Evolutionary conservation across 2,888 invertebrate genomes (phyloP).

Genomic region (Tanaodytes sp.): DNA sequence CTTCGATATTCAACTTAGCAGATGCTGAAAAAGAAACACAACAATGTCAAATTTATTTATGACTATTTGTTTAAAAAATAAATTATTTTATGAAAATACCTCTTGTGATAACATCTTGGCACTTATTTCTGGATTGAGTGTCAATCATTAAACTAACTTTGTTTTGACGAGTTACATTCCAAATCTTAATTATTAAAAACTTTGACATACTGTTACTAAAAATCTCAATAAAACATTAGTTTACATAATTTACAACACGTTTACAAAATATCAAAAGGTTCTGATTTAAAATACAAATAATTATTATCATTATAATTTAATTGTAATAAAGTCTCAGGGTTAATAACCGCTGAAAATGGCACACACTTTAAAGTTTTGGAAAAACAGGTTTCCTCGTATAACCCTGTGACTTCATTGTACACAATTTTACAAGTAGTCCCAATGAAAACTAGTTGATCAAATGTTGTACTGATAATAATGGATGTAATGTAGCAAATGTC

Average conservation of each 20-base stretch:
- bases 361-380: not conserved
- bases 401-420: slow-evolving; percentile 15
- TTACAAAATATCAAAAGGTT: slow-evolving; percentile 2
- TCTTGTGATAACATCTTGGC: not conserved
- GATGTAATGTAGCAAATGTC: slow-evolving; percentile 10
- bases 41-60: no score
- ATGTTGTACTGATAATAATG: slow-evolving; percentile 6
- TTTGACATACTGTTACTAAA: no score
- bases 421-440: slow-evolving; percentile 5
- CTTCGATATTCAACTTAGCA: not conserved
- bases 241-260: no score
- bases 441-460: slow-evolving; percentile 17
- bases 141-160: not conserved
- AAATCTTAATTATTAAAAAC: no score
- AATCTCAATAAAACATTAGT: no score
- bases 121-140: not conserved
- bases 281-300: slow-evolving; percentile 22
- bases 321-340: slow-evolving; percentile 17
- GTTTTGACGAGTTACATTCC: not conserved
- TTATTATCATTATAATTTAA: slow-evolving; percentile 1
- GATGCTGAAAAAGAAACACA: not conserved
- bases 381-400: slow-evolving; percentile 5
- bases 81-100: no score
- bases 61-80: no score
- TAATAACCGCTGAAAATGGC: slow-evolving; percentile 8